These are phyloP conservation scores for Anableps anableps DNA, from an alignment of 2,797 vertebrate genomes.

Conservation along the genomic window DNA sequence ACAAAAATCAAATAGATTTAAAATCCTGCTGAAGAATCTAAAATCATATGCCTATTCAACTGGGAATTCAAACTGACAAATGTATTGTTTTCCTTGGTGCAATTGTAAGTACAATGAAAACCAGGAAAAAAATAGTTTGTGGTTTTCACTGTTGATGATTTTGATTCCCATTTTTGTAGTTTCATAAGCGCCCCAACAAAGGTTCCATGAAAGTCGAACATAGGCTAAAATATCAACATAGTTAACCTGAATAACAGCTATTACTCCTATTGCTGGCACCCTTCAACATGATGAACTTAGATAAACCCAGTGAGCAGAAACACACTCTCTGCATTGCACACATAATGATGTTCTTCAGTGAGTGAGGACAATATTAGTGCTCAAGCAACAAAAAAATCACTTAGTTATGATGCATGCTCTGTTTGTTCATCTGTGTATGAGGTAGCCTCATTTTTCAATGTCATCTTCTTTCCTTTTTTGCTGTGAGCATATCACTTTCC, in stretches of 20 bases:
- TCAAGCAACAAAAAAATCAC: slow-evolving; percentile 15
- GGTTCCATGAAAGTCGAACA: not conserved
- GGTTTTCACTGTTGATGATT: not conserved
- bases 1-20: not conserved
- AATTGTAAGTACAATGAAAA: not conserved
- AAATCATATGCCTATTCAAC: not conserved
- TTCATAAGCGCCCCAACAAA: not conserved
- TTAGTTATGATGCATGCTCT: slow-evolving; percentile 51
- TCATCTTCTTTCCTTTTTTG: slow-evolving; percentile 49
- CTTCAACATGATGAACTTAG: not conserved
- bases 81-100: not conserved
- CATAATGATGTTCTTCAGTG: not conserved
- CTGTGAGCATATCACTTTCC: slow-evolving; percentile 48
- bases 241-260: slow-evolving; percentile 4
- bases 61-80: not conserved
- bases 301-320: not conserved
- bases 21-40: not conserved
- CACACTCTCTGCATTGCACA: not conserved
- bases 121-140: not conserved
- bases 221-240: slow-evolving; percentile 12
- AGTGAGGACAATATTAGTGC: slow-evolving; percentile 18
- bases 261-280: slow-evolving; percentile 3
- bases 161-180: not conserved
- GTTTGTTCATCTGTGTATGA: slow-evolving; percentile 62
- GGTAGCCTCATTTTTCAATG: slow-evolving; percentile 79